These are phyloP conservation scores for Achroia grisella DNA, from an alignment of 1,140 invertebrate species.

Conservation along the genomic window DNA sequence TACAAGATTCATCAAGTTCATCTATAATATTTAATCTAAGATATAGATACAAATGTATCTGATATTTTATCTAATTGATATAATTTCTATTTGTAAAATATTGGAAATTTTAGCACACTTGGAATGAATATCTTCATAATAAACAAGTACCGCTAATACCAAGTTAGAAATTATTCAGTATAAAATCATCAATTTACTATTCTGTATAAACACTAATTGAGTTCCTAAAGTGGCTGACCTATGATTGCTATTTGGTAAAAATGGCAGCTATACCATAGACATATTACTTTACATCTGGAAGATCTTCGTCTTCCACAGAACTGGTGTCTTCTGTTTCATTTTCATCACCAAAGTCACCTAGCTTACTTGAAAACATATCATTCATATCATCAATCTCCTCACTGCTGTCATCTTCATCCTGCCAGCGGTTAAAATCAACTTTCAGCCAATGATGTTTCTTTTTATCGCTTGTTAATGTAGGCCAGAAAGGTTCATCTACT, in stretches of 20 bases:
- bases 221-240: conserved; percentile 10
- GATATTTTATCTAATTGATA: no score
- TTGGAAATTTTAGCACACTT: no score
- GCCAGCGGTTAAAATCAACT: conserved; percentile 97
- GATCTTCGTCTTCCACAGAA: conserved; percentile 54
- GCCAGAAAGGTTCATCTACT: conserved; percentile 89
- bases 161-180: no score
- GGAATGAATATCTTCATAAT: no score
- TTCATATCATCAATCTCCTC: conserved; percentile 45
- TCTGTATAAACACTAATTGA: no score
- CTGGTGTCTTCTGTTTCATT: conserved; percentile 48
- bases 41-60: no score
- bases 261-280: conserved; percentile 77
- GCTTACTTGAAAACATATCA: conserved; percentile 46
- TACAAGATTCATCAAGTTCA: no score
- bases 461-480: conserved; percentile 88
- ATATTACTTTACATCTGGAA: conserved; percentile 70
- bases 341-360: conserved; percentile 38
- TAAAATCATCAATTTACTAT: no score
- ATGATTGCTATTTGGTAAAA: conserved; percentile 48
- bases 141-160: no score
- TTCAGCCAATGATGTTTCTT: conserved; percentile 97
- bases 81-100: no score
- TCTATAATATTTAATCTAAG: no score
- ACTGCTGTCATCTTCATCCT: conserved; percentile 84